phyloP scores from a whole-genome alignment of 2,113 vertebrate species.

The Oenanthe oenanthe region DNA sequence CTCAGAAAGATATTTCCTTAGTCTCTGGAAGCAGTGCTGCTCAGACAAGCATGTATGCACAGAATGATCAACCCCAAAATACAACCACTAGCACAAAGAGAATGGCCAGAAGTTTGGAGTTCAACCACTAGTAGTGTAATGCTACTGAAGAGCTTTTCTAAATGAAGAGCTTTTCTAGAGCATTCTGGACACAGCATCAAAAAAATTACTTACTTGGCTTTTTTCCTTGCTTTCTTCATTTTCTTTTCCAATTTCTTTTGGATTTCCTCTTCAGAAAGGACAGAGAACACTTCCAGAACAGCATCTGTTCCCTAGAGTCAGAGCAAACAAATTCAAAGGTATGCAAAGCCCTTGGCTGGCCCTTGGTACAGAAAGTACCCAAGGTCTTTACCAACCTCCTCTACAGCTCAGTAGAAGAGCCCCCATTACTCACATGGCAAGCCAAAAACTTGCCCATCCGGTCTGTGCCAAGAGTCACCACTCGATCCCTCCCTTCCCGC shows the following conservation, averaged over 20 bases:
- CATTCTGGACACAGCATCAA: neutral
- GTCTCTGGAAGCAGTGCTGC: neutral
- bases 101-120: neutral
- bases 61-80: neutral
- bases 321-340: neutral
- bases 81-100: neutral
- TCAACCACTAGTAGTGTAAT: neutral
- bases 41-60: neutral
- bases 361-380: neutral
- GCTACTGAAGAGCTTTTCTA: neutral
- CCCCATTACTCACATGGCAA: conserved; percentile 87
- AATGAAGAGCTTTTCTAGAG: neutral
- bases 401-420: neutral
- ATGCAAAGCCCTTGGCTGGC: neutral
- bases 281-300: conserved; percentile 87
- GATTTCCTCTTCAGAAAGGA: conserved; percentile 87
- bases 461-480: conserved; percentile 86
- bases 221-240: conserved; percentile 90
- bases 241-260: conserved; percentile 87
- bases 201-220: conserved; percentile 76
- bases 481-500: conserved; percentile 87
- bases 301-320: conserved; percentile 83
- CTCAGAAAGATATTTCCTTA: neutral
- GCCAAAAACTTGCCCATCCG: conserved; percentile 81
- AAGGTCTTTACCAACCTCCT: neutral